Base-by-base conservation (phyloP, 2,797 vertebrate species). In the Garrulus glandarius region DNA sequence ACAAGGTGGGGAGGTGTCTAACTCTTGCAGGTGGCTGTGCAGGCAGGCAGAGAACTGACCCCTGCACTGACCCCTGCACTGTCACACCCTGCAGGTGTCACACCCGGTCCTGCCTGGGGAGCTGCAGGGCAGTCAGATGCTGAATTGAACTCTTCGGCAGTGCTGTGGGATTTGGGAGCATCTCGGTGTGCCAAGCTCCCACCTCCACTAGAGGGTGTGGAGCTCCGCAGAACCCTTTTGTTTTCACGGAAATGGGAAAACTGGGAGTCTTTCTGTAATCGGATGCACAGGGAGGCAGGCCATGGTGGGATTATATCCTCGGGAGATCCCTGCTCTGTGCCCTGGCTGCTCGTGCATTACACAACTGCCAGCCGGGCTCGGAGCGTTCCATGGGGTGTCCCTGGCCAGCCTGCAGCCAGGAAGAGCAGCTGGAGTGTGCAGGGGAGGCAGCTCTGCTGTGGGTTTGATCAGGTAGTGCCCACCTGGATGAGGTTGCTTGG, bases 151-250 rank as follows among this genome's bases (percentile, higher is more conserved):
- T 63, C 27, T 39, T 63, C 27, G 0, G 70, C 52, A 12, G 17
- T 6, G 19, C 47, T 47, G 55, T 21, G 52, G 63, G 36, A 5
- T 46, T 39, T 3, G 56, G 47, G 60, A 82, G 16, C 23, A 1
- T 17, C 37, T 92, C 13, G 0, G 4, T 29, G 67, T 92, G 84
- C 76, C 29, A 37, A 44, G 71, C 84, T 39, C 61, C 30, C 19
- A 1, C 21, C 50, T 52, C 96, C 97, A 69, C 95, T 92, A 97
- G 97, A 95, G 94, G 96, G 97, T 59, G 92, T 17, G 70, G 49
- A 68, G 84, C 52, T 79, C 93, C 39, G 0, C 15, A 3, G 60
- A 90, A 93, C 8, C 36, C 9, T 27, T 12, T 12, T 37, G 24
- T 27, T 55, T 71, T 36, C 22, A 1, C 4, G 11, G 59, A 3